Percentiles rank a stretch among this genome's conserved stretches.
These are phyloP conservation scores for Dipodomys spectabilis DNA, from an alignment of 2,113 vertebrate species.

Conservation along the genomic window DNA sequence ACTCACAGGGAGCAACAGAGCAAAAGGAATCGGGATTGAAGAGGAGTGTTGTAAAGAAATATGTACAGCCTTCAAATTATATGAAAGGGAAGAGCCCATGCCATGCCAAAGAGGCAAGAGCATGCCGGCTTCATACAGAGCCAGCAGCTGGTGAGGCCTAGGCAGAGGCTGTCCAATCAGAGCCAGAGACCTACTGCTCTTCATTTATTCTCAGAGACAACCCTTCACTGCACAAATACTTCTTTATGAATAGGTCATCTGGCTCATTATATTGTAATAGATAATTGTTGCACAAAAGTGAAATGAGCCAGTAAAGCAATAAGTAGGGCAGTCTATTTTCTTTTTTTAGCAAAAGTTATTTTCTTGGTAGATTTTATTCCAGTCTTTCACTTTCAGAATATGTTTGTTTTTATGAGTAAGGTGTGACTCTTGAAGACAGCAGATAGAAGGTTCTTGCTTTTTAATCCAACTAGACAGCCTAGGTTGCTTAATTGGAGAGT, in stretches of 20 bases:
- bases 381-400: too few relatives aligned
- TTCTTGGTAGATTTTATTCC: background rate
- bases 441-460: too few relatives aligned
- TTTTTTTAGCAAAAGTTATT: conserved; percentile 54
- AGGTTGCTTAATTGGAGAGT: too few relatives aligned
- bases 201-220: background rate
- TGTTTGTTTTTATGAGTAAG: too few relatives aligned
- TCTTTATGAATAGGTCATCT: background rate
- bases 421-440: too few relatives aligned
- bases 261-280: conserved; percentile 16
- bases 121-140: background rate
- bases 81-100: background rate
- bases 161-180: background rate
- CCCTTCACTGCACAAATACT: background rate
- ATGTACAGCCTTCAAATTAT: background rate
- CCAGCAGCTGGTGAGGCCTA: too few relatives aligned
- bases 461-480: too few relatives aligned
- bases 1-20: background rate
- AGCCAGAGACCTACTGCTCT: background rate
- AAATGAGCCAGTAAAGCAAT: conserved; percentile 74
- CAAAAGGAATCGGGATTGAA: background rate
- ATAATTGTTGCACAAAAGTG: conserved; percentile 47
- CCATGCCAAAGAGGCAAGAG: background rate
- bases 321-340: conserved; percentile 54
- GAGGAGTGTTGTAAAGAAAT: background rate